Percentiles rank a stretch among this genome's conserved stretches.
Evolutionary conservation across 2,113 vertebrate genomes (phyloP).

Genomic region (Mustela nigripes): DNA sequence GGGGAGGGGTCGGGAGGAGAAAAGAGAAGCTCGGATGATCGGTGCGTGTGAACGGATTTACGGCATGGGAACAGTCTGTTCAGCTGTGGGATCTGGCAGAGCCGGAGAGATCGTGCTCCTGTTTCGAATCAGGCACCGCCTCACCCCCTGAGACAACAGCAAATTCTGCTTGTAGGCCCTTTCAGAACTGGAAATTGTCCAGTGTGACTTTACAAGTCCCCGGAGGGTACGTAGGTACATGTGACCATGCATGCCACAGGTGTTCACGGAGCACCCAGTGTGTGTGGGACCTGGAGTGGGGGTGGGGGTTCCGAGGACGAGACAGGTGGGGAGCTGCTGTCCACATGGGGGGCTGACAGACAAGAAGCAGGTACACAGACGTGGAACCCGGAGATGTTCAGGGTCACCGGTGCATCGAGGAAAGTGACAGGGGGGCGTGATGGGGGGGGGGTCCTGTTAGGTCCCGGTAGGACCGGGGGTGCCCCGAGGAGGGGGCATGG

Average conservation of each 20-base stretch:
- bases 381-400: not conserved
- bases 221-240: accelerated
- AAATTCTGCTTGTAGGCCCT: not conserved
- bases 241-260: not conserved
- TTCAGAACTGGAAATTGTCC: not conserved
- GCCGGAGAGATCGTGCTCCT: too few species aligned
- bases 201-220: not conserved
- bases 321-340: not conserved
- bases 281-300: not conserved
- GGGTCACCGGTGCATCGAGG: accelerated
- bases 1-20: not conserved
- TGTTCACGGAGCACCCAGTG: not conserved
- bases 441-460: accelerated
- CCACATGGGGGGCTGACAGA: not conserved
- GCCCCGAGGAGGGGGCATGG: not conserved
- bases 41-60: accelerated
- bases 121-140: too few species aligned
- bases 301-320: not conserved
- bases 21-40: not conserved
- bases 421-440: accelerated
- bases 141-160: not conserved
- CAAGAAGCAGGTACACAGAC: not conserved
- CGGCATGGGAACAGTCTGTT: too few species aligned
- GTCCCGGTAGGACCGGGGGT: accelerated
- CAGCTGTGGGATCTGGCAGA: not conserved